Evolutionary conservation across 2,797 vertebrate genomes (phyloP).

Genomic region (Parauchenoglanis ngamensis): DNA sequence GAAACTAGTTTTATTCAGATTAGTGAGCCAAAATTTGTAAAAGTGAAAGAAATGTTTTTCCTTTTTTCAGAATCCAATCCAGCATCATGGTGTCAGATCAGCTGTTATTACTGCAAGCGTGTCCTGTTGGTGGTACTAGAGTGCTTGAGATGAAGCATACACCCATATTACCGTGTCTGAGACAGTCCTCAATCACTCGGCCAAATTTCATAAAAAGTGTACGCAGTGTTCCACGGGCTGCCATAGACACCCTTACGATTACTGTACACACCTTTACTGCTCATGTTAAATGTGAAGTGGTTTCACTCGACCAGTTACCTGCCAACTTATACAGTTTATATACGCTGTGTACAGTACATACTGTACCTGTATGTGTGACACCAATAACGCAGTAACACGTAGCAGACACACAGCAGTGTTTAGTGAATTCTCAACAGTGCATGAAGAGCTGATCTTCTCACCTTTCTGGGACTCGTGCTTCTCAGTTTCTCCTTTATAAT

Average conservation of each 20-base stretch:
- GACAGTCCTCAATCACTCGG: background rate
- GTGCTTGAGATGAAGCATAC: background rate
- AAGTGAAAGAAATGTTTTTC: too few species aligned
- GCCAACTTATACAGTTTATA: background rate
- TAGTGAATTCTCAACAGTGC: background rate
- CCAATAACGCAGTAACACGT: background rate
- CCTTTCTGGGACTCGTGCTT: conserved; percentile 83
- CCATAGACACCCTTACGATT: background rate
- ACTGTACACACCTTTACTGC: background rate
- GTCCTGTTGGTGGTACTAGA: background rate
- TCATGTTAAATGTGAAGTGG: background rate
- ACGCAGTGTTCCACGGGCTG: background rate
- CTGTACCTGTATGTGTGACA: background rate
- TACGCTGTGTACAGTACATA: background rate
- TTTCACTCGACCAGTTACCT: background rate
- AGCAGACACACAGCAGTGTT: background rate
- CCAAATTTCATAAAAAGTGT: background rate
- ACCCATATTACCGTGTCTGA: background rate
- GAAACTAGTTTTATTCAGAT: too few species aligned
- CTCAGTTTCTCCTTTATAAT: conserved; percentile 76
- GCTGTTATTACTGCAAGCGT: background rate
- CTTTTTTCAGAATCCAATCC: too few species aligned
- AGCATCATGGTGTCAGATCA: too few species aligned
- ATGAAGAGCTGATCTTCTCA: conserved; percentile 26
- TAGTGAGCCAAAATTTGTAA: too few species aligned